A percentile compares a stretch with the other conserved stretches of the same genome.
These are phyloP conservation scores for Odontamblyopus lacepedii DNA, from an alignment of 2,797 vertebrate genomes.

Conservation along the genomic window DNA sequence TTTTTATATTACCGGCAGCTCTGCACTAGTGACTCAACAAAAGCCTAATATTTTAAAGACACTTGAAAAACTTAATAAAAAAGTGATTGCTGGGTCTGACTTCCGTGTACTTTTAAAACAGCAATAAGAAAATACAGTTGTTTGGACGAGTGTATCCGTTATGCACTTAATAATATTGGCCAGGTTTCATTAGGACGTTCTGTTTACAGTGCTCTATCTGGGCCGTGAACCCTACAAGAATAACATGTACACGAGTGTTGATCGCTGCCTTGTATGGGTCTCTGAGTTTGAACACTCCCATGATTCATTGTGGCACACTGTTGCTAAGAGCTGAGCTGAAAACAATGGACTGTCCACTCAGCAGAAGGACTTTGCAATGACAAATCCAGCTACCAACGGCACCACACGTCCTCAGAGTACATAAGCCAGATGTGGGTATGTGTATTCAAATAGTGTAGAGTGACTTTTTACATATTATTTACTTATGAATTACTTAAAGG, in stretches of 20 bases:
- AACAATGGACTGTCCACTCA: conserved; percentile 58
- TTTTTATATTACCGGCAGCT: too few relatives aligned
- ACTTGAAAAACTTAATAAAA: neutral
- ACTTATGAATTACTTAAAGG: neutral
- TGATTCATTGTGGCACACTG: conserved; percentile 59
- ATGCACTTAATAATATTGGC: conserved; percentile 1
- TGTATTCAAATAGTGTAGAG: neutral
- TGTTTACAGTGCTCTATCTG: conserved; percentile 26
- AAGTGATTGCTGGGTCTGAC: neutral
- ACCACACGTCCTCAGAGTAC: conserved; percentile 49
- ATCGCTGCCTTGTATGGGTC: conserved; percentile 54
- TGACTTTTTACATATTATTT: neutral
- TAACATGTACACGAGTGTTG: conserved; percentile 34
- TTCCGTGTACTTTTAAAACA: too few relatives aligned
- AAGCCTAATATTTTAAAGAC: neutral
- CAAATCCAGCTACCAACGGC: conserved; percentile 57
- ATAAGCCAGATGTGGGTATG: conserved; percentile 14
- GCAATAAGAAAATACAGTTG: too few relatives aligned
- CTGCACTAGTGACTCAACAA: neutral
- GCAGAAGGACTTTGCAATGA: conserved; percentile 55
- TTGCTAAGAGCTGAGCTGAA: conserved; percentile 71
- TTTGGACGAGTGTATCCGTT: neutral
- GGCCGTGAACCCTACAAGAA: conserved; percentile 44
- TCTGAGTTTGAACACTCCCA: conserved; percentile 48
- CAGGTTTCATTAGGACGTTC: neutral